These are phyloP conservation scores for Hipposideros larvatus DNA, from an alignment of 2,797 vertebrate species.

Conservation along the genomic window DNA sequence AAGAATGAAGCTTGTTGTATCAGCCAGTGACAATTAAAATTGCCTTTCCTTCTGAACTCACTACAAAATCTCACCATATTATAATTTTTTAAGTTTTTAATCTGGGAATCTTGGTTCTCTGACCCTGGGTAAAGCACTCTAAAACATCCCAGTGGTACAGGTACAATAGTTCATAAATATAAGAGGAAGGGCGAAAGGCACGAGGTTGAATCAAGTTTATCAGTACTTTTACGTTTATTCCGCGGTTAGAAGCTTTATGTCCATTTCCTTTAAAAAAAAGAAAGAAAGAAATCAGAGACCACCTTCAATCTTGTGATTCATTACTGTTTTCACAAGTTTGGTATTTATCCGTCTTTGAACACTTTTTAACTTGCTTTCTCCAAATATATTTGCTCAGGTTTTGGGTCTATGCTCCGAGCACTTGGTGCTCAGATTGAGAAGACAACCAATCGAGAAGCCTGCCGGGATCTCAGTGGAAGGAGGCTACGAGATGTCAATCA, in stretches of 20 bases:
- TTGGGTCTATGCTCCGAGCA: constrained; percentile 98
- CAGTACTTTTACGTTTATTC: not conserved
- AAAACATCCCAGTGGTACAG: not conserved
- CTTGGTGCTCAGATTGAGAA: constrained; percentile 99
- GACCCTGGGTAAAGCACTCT: not conserved
- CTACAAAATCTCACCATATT: not conserved
- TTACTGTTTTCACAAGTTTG: not conserved
- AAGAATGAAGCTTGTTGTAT: not conserved
- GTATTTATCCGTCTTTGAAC: not conserved
- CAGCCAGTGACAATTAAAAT: not conserved
- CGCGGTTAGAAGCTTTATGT: not conserved
- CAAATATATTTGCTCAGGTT: constrained; percentile 88
- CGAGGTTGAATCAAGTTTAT: not conserved
- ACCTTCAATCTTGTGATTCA: not conserved
- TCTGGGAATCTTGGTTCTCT: not conserved
- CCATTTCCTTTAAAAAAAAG: not conserved
- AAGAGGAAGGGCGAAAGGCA: not conserved
- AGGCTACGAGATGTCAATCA: constrained; percentile 97
- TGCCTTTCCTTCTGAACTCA: not conserved
- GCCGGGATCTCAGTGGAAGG: constrained; percentile 96
- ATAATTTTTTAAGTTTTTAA: not conserved
- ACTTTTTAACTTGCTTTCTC: not conserved
- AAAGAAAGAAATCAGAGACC: not conserved
- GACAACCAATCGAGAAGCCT: constrained; percentile 98
- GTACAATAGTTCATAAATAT: not conserved